A percentile compares a stretch with the other conserved stretches of the same genome.
phyloP scores from a whole-genome alignment of 2,113 vertebrate genomes.

The Dasypus novemcinctus region DNA sequence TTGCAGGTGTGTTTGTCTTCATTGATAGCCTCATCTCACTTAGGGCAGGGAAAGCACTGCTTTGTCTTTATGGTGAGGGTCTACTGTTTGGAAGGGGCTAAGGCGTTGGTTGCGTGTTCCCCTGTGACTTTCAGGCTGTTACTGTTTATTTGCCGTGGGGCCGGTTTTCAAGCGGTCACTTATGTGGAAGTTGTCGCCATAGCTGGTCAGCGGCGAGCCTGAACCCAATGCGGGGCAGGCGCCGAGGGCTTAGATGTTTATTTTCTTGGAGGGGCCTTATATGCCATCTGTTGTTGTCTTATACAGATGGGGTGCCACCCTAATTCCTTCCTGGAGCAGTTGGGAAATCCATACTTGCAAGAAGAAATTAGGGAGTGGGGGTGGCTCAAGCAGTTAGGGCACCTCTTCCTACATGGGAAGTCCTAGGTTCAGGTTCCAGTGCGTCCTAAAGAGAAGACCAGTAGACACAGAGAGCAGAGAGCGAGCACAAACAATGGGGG shows the following conservation, averaged over 20 bases:
- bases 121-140: background rate
- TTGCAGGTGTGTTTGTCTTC: background rate
- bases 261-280: background rate
- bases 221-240: too few relatives aligned
- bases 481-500: too few relatives aligned
- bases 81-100: background rate
- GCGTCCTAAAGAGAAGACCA: too few relatives aligned
- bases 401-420: too few relatives aligned
- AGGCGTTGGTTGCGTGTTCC: background rate
- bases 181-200: background rate
- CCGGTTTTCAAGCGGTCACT: background rate
- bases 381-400: too few relatives aligned
- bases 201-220: background rate
- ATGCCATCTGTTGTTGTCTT: background rate
- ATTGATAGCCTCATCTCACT: background rate
- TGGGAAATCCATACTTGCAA: background rate
- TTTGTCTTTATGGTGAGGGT: background rate
- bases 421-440: too few relatives aligned
- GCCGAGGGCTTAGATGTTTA: too few relatives aligned
- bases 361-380: conserved; percentile 23
- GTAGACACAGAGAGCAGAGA: too few relatives aligned
- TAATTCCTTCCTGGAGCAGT: conserved; percentile 18
- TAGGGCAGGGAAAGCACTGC: background rate
- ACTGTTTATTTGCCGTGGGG: background rate
- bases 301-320: background rate